Evolutionary conservation across 2,888 invertebrate species (phyloP).

Genomic region (Temnothorax unifasciatus): DNA sequence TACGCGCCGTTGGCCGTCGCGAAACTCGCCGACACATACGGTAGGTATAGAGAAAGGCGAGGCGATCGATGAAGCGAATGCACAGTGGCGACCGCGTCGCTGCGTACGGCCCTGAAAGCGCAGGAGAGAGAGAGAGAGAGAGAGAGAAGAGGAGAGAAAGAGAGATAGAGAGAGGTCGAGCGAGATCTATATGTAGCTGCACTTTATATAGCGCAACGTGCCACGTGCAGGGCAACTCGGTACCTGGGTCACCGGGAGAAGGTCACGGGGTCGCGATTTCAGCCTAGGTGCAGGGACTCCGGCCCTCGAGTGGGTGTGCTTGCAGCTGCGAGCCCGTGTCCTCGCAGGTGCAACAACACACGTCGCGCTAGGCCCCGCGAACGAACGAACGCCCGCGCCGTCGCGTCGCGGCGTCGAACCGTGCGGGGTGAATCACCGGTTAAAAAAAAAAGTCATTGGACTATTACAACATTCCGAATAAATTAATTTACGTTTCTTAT

Average conservation of each 20-base stretch:
- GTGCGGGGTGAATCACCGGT: background rate
- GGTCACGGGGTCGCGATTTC: conserved; percentile 76
- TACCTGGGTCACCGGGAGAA: conserved; percentile 79
- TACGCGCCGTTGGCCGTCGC: conserved; percentile 35
- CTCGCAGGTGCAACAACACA: conserved; percentile 56
- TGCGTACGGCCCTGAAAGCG: conserved; percentile 70
- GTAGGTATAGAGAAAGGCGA: background rate
- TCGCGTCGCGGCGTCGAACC: background rate
- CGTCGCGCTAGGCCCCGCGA: background rate
- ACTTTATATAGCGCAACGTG: conserved; percentile 77
- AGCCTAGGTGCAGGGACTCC: conserved; percentile 68
- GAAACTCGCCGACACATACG: conserved; percentile 18
- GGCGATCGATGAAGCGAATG: conserved; percentile 67
- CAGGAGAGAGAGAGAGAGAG: conserved; percentile 44
- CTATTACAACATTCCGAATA: background rate
- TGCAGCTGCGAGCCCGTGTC: conserved; percentile 34
- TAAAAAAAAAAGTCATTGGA: background rate
- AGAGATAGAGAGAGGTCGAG: conserved; percentile 47
- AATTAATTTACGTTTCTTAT: conserved; percentile 5
- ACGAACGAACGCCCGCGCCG: background rate
- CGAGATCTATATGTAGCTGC: conserved; percentile 79
- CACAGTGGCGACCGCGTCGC: conserved; percentile 51
- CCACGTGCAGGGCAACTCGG: conserved; percentile 76
- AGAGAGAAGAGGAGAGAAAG: conserved; percentile 39
- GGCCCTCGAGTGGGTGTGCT: conserved; percentile 63